Conservation (phyloP, 2,113 vertebrate genomes). For the Rhinolophus ferrumequinum region DNA sequence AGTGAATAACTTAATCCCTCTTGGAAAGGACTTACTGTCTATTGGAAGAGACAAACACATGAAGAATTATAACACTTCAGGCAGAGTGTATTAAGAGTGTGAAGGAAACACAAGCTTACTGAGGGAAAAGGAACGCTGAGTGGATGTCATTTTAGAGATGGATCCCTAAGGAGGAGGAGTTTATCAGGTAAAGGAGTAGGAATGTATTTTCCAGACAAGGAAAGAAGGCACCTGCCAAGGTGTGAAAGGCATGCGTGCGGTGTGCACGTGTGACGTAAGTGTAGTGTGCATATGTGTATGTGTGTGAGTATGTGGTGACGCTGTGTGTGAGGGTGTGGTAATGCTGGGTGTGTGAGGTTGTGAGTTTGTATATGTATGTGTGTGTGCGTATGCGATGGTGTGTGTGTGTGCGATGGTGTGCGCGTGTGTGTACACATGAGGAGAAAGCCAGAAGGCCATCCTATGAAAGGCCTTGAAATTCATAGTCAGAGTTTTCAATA, state of each 20-base stretch:
- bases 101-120: not conserved
- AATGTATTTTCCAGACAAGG: not conserved
- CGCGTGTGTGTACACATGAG: not conserved
- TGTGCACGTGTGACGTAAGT: not conserved
- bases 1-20: not conserved
- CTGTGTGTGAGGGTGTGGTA: not conserved
- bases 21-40: not conserved
- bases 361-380: not conserved
- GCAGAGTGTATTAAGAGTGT: not conserved
- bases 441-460: not conserved
- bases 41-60: not conserved
- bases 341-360: no score
- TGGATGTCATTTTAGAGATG: not conserved
- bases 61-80: not conserved
- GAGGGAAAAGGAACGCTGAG: not conserved
- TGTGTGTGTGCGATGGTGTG: not conserved
- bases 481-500: conserved; percentile 44
- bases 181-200: not conserved
- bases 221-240: not conserved
- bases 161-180: not conserved
- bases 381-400: no score
- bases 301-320: not conserved
- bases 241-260: not conserved
- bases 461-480: conserved; percentile 24
- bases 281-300: not conserved